Conservation (phyloP, 2,888 invertebrate genomes). For the Rotaria magnacalcarata region DNA sequence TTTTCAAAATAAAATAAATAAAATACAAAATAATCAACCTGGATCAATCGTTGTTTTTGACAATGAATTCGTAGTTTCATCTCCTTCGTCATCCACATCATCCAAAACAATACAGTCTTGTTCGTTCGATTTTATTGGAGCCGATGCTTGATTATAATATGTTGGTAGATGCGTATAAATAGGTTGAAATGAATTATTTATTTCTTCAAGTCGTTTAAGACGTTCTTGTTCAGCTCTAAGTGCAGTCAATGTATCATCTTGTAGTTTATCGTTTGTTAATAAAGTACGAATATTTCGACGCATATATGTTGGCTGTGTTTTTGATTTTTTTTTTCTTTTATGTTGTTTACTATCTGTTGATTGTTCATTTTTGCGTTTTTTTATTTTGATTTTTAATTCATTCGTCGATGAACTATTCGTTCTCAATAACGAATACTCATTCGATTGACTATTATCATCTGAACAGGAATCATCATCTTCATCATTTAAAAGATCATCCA, state of each 20-base stretch:
- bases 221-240: slow-evolving; percentile 28
- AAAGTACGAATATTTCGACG: slow-evolving; percentile 26
- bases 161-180: not conserved
- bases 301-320: not conserved
- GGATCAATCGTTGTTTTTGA: not conserved
- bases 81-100: not conserved
- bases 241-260: slow-evolving; percentile 27
- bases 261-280: slow-evolving; percentile 1
- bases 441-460: not conserved
- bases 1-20: not conserved
- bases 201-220: not conserved
- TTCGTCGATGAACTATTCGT: not conserved
- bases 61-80: not conserved
- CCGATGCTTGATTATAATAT: not conserved
- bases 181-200: not conserved
- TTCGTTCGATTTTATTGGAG: not conserved
- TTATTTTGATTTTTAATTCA: not conserved
- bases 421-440: too few species aligned
- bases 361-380: slow-evolving; percentile 15
- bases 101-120: slow-evolving; percentile 6
- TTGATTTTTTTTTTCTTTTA: slow-evolving; percentile 2
- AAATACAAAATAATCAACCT: not conserved
- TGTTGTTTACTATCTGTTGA: not conserved
- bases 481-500: not conserved
- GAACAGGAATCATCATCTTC: not conserved